Conservation (phyloP, 2,797 vertebrate genomes). For the Pangasius djambal region DNA sequence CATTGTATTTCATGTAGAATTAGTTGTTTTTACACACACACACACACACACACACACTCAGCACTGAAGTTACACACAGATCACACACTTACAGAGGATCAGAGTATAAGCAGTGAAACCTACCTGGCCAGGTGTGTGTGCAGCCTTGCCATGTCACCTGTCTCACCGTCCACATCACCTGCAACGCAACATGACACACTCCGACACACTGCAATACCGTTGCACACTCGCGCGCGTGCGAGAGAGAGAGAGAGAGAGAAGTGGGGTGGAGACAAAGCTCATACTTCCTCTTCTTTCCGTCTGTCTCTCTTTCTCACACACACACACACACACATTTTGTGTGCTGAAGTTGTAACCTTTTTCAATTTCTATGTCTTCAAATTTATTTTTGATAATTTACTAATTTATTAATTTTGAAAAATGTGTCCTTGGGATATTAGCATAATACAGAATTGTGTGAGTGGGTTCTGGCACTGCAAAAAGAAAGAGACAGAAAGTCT, state of each 20-base stretch:
- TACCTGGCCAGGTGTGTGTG: constrained; percentile 22
- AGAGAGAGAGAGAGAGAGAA: neutral
- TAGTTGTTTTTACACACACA: neutral
- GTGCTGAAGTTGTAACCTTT: neutral
- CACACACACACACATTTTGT: neutral
- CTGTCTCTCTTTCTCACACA: neutral
- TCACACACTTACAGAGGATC: neutral
- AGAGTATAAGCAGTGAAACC: neutral
- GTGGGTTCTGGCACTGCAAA: neutral
- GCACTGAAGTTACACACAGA: neutral
- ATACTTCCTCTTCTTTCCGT: neutral
- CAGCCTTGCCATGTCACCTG: neutral
- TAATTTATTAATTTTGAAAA: neutral
- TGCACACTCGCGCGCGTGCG: neutral
- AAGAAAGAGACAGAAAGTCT: neutral
- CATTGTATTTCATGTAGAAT: neutral
- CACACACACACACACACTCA: neutral
- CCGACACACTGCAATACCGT: neutral
- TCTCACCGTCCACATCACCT: neutral
- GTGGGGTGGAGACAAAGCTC: neutral
- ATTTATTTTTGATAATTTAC: neutral
- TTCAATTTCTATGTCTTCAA: neutral
- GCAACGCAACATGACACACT: neutral
- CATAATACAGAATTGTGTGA: neutral
- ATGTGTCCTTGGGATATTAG: neutral